Evolutionary conservation across 1,140 invertebrate species (phyloP).

Genomic region (Forficula auricularia): DNA sequence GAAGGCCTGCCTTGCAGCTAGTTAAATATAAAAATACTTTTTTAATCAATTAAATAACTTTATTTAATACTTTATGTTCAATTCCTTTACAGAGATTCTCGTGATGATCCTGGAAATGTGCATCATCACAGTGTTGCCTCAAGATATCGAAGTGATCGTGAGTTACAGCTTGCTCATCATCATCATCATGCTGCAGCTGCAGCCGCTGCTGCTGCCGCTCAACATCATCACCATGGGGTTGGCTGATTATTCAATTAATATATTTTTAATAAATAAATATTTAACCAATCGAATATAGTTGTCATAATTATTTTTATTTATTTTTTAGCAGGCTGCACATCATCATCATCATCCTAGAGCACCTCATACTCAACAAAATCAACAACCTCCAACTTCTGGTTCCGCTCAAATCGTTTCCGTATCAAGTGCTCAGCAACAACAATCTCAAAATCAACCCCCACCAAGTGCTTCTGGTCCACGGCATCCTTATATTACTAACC

Average conservation of each 20-base stretch:
- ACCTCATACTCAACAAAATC: constrained; percentile 25
- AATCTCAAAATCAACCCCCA: constrained; percentile 18
- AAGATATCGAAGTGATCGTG: too few relatives aligned
- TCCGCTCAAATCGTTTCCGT: constrained; percentile 15
- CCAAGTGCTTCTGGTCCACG: neutral
- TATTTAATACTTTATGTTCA: too few relatives aligned
- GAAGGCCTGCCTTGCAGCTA: too few relatives aligned
- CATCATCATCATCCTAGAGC: constrained; percentile 15
- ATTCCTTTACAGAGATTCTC: too few relatives aligned
- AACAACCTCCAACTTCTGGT: constrained; percentile 23
- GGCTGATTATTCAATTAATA: too few relatives aligned
- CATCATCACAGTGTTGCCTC: too few relatives aligned
- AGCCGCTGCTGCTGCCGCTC: constrained; percentile 12
- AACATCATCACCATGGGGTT: constrained; percentile 1
- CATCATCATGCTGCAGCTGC: constrained; percentile 4
- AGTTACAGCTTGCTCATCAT: too few relatives aligned
- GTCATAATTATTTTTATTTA: constrained; percentile 16
- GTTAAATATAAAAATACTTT: too few relatives aligned
- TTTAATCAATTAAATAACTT: too few relatives aligned
- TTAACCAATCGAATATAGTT: too few relatives aligned
- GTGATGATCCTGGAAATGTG: too few relatives aligned
- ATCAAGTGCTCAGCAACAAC: constrained; percentile 24
- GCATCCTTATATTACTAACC: neutral
- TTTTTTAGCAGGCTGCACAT: constrained; percentile 19
- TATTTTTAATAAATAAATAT: too few relatives aligned